Evolutionary conservation across 2,797 vertebrate species (phyloP).

Genomic region (Diplodus sargus): DNA sequence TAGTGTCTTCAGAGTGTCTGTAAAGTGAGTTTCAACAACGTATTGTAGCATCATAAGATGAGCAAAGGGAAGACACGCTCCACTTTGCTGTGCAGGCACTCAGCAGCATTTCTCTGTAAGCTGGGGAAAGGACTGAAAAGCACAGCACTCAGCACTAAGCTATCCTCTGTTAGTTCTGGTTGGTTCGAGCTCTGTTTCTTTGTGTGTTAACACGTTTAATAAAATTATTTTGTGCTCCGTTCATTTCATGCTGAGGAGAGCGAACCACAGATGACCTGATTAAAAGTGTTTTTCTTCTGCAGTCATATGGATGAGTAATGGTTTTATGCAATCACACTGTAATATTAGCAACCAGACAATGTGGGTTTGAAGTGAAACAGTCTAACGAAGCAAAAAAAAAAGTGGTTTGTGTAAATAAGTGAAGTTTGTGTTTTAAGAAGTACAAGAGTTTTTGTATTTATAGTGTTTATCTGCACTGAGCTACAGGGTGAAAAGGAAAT

Average conservation of each 20-base stretch:
- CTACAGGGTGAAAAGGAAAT: constrained; percentile 47
- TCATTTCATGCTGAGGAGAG: constrained; percentile 54
- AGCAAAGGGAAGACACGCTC: constrained; percentile 28
- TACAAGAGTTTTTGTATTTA: constrained; percentile 72
- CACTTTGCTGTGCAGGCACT: constrained; percentile 28
- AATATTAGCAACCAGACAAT: constrained; percentile 58
- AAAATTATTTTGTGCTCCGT: constrained; percentile 44
- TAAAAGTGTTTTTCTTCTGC: constrained; percentile 47
- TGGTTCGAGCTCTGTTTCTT: constrained; percentile 21
- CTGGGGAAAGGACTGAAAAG: constrained; percentile 29
- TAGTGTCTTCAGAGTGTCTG: constrained; percentile 53
- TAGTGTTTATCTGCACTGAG: constrained; percentile 67
- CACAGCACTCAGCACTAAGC: constrained; percentile 27
- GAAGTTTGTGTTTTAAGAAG: constrained; percentile 64
- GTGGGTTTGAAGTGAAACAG: constrained; percentile 62
- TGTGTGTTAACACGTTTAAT: constrained; percentile 51
- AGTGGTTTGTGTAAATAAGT: constrained; percentile 67
- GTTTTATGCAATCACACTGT: constrained; percentile 73
- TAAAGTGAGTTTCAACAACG: constrained; percentile 42
- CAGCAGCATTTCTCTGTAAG: constrained; percentile 34
- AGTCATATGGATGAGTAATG: constrained; percentile 51
- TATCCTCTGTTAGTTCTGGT: constrained; percentile 38
- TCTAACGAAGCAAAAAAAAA: constrained; percentile 38
- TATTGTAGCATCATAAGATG: constrained; percentile 46
- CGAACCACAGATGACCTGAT: constrained; percentile 51